phyloP scores from a whole-genome alignment of 2,888 invertebrate species.

The Atethmia centrago region DNA sequence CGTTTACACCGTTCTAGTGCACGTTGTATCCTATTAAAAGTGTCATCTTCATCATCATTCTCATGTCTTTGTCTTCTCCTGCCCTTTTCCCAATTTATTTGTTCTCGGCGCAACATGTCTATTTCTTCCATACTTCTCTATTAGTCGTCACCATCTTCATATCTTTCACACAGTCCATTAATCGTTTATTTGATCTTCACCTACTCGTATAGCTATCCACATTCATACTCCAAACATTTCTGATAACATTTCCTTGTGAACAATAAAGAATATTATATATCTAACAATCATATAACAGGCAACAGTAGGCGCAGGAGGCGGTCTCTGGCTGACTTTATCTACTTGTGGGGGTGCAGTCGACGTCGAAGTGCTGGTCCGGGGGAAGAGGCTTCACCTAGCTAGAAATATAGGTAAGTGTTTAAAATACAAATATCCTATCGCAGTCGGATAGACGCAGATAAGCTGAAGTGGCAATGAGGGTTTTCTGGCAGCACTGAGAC shows the following conservation, averaged over 20 bases:
- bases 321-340: slow-evolving; percentile 82
- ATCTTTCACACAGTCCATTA: too few relatives aligned
- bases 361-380: slow-evolving; percentile 82
- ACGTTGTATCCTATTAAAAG: neutral
- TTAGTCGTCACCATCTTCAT: too few relatives aligned
- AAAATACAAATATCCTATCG: neutral
- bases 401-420: slow-evolving; percentile 80
- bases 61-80: too few relatives aligned
- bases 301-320: slow-evolving; percentile 75
- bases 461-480: neutral
- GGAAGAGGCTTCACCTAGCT: slow-evolving; percentile 78
- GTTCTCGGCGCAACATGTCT: too few relatives aligned
- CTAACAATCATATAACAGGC: slow-evolving; percentile 71
- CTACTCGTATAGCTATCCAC: too few relatives aligned
- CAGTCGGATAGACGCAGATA: neutral
- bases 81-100: too few relatives aligned
- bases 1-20: too few relatives aligned
- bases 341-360: slow-evolving; percentile 86
- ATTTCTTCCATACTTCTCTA: too few relatives aligned
- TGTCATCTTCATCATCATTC: too few relatives aligned
- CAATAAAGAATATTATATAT: neutral
- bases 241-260: neutral
- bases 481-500: too few relatives aligned
- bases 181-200: too few relatives aligned
- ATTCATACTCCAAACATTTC: too few relatives aligned